phyloP scores from a whole-genome alignment of 2,797 vertebrate species.

The Myotis daubentonii region DNA sequence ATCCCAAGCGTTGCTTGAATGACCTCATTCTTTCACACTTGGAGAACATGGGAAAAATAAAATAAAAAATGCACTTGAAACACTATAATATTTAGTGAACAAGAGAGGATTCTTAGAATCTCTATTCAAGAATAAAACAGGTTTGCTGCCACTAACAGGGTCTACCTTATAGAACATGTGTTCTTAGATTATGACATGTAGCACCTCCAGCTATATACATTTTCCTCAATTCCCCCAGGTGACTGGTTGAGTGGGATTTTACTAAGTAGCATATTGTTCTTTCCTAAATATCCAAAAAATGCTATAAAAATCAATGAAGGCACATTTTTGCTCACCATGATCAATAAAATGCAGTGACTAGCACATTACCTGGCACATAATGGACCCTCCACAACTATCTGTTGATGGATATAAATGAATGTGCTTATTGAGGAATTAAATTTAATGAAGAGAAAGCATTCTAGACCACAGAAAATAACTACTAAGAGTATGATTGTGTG shows the following conservation, averaged over 20 bases:
- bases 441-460: not conserved
- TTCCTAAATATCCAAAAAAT: slow-evolving; percentile 2
- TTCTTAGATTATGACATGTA: not conserved
- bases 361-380: not conserved
- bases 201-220: not conserved
- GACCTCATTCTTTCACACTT: not conserved
- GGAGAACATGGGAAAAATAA: not conserved
- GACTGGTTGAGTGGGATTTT: not conserved
- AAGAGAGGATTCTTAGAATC: not conserved
- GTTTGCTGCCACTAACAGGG: not conserved
- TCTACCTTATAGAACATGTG: not conserved
- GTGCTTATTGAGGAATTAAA: not conserved
- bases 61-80: not conserved
- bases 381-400: not conserved
- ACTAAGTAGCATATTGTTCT: not conserved
- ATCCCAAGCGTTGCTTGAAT: slow-evolving; percentile 17
- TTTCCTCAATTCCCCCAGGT: not conserved
- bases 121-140: not conserved
- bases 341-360: not conserved
- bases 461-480: not conserved
- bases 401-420: not conserved
- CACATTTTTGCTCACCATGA: not conserved
- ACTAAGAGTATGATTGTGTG: not conserved
- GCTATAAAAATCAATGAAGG: not conserved
- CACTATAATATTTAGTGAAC: not conserved